Percentiles rank a stretch among this genome's conserved stretches.
Evolutionary conservation across 2,113 vertebrate species (phyloP).

Genomic region (zebrafish (Danio rerio)): DNA sequence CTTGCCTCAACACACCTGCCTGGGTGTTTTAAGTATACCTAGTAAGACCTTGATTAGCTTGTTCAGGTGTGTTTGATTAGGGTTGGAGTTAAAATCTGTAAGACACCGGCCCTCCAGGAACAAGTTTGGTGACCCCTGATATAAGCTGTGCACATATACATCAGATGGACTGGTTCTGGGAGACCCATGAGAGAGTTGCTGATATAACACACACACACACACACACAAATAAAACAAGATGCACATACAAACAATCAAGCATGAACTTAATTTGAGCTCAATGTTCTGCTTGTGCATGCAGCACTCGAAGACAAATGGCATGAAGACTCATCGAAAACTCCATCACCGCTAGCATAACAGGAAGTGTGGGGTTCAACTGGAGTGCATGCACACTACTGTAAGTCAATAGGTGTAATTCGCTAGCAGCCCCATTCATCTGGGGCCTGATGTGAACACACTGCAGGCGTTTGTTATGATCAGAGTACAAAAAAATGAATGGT

Average conservation of each 20-base stretch:
- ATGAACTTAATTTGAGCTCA: constrained; percentile 47
- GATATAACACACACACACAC: constrained; percentile 17
- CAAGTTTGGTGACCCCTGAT: no score
- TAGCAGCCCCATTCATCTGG: constrained; percentile 72
- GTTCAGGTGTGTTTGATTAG: no score
- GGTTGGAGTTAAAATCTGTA: no score
- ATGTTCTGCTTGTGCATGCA: constrained; percentile 60
- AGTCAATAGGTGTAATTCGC: constrained; percentile 78
- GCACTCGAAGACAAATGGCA: constrained; percentile 62
- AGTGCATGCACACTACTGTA: constrained; percentile 84
- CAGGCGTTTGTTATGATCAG: constrained; percentile 78
- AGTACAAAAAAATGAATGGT: constrained; percentile 78
- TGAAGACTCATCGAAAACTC: constrained; percentile 76
- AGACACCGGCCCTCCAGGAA: no score
- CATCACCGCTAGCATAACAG: constrained; percentile 78
- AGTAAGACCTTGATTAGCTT: no score
- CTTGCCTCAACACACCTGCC: no score
- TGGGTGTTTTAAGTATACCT: no score
- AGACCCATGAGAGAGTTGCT: constrained; percentile 36
- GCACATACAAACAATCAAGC: constrained; percentile 42
- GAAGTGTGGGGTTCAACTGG: constrained; percentile 78
- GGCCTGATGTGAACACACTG: constrained; percentile 62
- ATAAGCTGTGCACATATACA: constrained; percentile 11
- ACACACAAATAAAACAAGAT: constrained; percentile 18
- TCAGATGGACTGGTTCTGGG: constrained; percentile 41